Evolutionary conservation across 2,888 invertebrate genomes (phyloP).

Genomic region (Punctoribates punctum): DNA sequence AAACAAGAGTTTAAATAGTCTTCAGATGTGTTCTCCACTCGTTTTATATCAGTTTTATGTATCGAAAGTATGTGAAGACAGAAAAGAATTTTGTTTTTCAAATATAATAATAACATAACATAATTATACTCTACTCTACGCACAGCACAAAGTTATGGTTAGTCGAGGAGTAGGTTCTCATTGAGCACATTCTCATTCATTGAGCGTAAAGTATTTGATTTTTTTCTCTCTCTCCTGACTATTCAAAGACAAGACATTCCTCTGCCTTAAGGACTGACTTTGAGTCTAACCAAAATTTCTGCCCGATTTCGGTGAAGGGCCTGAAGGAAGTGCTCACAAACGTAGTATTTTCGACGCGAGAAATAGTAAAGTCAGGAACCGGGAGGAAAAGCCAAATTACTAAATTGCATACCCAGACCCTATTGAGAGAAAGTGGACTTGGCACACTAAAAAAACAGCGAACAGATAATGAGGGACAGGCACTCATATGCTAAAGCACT

Average conservation of each 20-base stretch:
- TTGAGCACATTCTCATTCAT: slow-evolving; percentile 18
- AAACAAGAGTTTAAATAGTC: too few relatives aligned
- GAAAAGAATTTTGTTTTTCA: neutral
- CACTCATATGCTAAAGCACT: too few relatives aligned
- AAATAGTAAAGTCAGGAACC: neutral
- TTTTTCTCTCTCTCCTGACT: neutral
- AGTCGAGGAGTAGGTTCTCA: neutral
- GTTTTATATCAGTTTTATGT: neutral
- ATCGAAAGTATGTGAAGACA: neutral
- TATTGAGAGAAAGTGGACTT: too few relatives aligned
- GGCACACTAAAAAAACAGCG: too few relatives aligned
- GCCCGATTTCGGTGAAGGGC: too few relatives aligned
- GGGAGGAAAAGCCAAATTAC: slow-evolving; percentile 15
- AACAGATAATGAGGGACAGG: too few relatives aligned
- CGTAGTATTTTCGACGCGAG: neutral
- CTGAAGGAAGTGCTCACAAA: neutral
- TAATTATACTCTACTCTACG: slow-evolving; percentile 25
- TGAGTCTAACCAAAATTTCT: too few relatives aligned
- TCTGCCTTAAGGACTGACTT: too few relatives aligned
- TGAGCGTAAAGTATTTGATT: slow-evolving; percentile 22
- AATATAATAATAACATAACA: slow-evolving; percentile 16
- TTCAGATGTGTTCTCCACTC: too few relatives aligned
- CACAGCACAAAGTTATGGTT: neutral
- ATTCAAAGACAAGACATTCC: neutral
- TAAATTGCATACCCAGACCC: neutral